These are phyloP conservation scores for Pluvianellus socialis DNA, from an alignment of 2,113 vertebrate species.

Conservation along the genomic window DNA sequence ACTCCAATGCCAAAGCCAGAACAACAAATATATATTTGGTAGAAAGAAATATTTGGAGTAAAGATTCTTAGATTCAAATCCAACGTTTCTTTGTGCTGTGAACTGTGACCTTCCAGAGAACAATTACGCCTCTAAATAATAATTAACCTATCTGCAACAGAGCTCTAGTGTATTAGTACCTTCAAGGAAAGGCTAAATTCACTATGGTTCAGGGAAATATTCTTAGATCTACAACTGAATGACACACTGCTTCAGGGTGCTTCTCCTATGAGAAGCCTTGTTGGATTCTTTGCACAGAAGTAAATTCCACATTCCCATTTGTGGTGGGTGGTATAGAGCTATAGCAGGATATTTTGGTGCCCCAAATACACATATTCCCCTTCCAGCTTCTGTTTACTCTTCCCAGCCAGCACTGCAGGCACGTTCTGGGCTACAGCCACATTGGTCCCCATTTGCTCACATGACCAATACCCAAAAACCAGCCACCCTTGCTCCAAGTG, in stretches of 20 bases:
- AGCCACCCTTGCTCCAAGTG: background rate
- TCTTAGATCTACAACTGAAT: background rate
- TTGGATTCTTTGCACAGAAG: background rate
- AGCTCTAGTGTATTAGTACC: background rate
- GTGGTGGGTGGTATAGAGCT: background rate
- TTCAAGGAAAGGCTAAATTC: background rate
- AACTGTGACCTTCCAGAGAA: background rate
- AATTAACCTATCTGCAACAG: constrained; percentile 9
- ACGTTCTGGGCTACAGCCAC: background rate
- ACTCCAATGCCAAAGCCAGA: background rate
- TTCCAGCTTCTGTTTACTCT: background rate
- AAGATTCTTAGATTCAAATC: background rate
- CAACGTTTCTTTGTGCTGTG: background rate
- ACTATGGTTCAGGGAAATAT: background rate
- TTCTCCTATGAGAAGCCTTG: background rate
- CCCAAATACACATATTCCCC: background rate
- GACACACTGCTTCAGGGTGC: background rate
- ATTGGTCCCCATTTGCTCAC: background rate
- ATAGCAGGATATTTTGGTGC: background rate
- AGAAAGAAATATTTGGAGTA: background rate
- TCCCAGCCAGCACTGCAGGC: background rate
- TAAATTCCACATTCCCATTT: background rate
- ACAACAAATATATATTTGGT: background rate
- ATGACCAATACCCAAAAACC: background rate
- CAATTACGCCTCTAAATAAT: background rate